Conservation (phyloP, 2,797 vertebrate genomes). For the Bradypus variegatus region DNA sequence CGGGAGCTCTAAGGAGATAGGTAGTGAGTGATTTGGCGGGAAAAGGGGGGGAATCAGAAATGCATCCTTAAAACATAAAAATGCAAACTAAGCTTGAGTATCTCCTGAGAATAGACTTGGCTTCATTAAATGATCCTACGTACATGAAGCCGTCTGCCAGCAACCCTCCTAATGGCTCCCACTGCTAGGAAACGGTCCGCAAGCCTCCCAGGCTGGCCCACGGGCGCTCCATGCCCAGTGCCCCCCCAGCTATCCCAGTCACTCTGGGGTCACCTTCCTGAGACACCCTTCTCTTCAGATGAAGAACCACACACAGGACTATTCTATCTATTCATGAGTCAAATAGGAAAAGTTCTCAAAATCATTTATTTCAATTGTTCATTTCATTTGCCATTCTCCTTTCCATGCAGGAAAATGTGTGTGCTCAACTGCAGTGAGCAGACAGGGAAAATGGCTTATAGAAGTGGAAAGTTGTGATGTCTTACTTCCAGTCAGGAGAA, state of each 20-base stretch:
- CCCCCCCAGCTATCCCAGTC: not conserved
- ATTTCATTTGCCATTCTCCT: not conserved
- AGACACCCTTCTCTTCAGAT: not conserved
- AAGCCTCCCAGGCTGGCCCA: not conserved
- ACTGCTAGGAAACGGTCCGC: not conserved
- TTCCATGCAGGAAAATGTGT: not conserved
- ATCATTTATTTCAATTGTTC: not conserved
- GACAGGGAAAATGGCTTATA: not conserved
- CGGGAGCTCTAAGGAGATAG: not conserved
- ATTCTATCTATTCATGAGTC: not conserved
- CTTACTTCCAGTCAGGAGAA: not conserved
- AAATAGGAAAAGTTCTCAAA: not conserved
- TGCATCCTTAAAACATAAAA: not conserved
- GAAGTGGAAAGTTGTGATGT: not conserved
- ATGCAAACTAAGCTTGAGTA: not conserved
- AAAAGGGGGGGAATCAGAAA: not conserved
- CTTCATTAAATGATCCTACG: not conserved
- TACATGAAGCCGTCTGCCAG: not conserved
- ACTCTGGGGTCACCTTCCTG: not conserved
- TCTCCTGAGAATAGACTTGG: not conserved
- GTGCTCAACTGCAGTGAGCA: rapidly evolving
- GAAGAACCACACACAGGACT: not conserved
- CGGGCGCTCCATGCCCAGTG: not conserved
- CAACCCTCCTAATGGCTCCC: not conserved
- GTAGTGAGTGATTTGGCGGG: not conserved